A percentile compares a stretch with the other conserved stretches of the same genome.
Evolutionary conservation across 1,140 invertebrate genomes (phyloP).

Genomic region (Schlechtendalia chinensis): DNA sequence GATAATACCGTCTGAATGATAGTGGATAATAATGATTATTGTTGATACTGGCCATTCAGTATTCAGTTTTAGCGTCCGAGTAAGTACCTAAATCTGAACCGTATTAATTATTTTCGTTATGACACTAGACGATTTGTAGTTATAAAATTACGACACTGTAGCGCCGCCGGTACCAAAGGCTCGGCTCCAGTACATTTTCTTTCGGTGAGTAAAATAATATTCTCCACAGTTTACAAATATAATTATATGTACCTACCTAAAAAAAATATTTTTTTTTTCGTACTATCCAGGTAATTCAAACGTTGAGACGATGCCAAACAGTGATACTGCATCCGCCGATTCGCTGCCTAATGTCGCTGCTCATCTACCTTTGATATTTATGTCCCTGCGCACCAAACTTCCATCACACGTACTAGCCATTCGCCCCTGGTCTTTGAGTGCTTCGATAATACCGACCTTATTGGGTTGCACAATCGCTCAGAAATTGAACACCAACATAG

Average conservation of each 20-base stretch:
- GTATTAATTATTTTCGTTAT: conserved; percentile 26
- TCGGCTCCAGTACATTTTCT: not conserved
- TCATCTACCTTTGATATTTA: conserved; percentile 46
- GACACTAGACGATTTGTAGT: not conserved
- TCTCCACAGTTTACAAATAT: not conserved
- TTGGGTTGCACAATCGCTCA: conserved; percentile 83
- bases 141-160: not conserved
- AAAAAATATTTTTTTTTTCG: not conserved
- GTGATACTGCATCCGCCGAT: conserved; percentile 32
- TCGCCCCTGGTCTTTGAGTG: conserved; percentile 89
- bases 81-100: too few species aligned
- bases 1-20: not conserved
- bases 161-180: not conserved
- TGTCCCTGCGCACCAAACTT: conserved; percentile 56
- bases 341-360: conserved; percentile 42
- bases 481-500: conserved; percentile 67
- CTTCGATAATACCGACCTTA: conserved; percentile 84
- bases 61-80: too few species aligned
- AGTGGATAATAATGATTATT: conserved; percentile 1
- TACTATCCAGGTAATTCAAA: not conserved
- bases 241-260: not conserved
- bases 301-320: conserved; percentile 23
- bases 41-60: conserved; percentile 10
- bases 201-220: not conserved
- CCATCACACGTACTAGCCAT: conserved; percentile 83